phyloP scores from a whole-genome alignment of 1,140 invertebrate species.

The Galleria mellonella region DNA sequence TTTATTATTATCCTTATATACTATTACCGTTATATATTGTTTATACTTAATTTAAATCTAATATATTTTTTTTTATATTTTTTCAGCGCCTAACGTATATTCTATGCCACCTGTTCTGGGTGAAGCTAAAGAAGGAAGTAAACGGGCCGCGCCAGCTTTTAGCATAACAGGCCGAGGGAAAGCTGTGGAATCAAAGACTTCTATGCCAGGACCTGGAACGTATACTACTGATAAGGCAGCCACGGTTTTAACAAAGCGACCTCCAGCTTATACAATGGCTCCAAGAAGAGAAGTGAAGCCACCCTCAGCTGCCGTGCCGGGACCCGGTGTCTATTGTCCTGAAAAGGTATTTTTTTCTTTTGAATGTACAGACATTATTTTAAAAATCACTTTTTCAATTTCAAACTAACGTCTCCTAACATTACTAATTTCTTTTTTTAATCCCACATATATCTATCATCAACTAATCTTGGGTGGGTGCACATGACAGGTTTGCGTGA shows the following conservation, averaged over 20 bases:
- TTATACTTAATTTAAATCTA: too few species aligned
- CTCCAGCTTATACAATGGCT: conserved; percentile 69
- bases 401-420: background rate
- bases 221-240: conserved; percentile 61
- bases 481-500: conserved; percentile 63
- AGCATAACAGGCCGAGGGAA: conserved; percentile 66
- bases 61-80: conserved; percentile 2
- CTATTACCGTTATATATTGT: too few species aligned
- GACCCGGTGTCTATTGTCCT: conserved; percentile 77
- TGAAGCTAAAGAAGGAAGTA: conserved; percentile 80
- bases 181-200: conserved; percentile 37
- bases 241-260: conserved; percentile 39
- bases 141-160: conserved; percentile 71
- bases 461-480: conserved; percentile 8
- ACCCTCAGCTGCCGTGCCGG: conserved; percentile 58
- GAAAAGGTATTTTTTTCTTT: conserved; percentile 70
- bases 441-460: too few species aligned
- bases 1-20: too few species aligned
- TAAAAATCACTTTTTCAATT: background rate
- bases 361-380: background rate
- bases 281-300: conserved; percentile 51
- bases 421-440: background rate
- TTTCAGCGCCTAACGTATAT: conserved; percentile 89
- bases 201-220: conserved; percentile 64
- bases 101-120: conserved; percentile 88